Percentiles rank a stretch among this genome's conserved stretches.
Conservation (phyloP, 1,140 invertebrate species). For the Psix sp. region DNA sequence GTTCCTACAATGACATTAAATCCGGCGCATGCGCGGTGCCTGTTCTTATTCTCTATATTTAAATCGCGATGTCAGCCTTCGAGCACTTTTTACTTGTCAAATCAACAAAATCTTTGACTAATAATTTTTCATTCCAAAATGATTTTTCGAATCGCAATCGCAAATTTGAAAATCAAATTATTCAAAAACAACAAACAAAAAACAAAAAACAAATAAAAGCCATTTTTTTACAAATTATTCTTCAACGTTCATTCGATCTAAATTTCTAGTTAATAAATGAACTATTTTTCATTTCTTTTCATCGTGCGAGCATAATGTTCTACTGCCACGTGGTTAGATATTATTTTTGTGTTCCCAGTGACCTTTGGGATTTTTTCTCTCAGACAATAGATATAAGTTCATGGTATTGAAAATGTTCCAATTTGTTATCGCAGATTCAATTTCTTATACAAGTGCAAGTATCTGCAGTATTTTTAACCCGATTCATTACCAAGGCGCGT, state of each 20-base stretch:
- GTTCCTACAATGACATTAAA: constrained; percentile 5
- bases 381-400: constrained; percentile 34
- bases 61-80: not conserved
- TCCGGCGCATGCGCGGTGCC: not conserved
- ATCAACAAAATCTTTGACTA: too few species aligned
- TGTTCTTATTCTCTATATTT: not conserved
- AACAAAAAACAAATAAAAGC: too few species aligned
- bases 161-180: too few species aligned
- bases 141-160: too few species aligned
- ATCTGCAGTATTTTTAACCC: constrained; percentile 16
- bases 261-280: too few species aligned
- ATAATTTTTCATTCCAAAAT: too few species aligned
- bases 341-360: constrained; percentile 2
- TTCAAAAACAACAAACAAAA: too few species aligned
- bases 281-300: too few species aligned
- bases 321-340: not conserved
- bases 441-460: constrained; percentile 24
- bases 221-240: too few species aligned
- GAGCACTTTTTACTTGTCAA: not conserved
- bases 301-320: too few species aligned
- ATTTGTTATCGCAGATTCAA: constrained; percentile 24
- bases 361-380: constrained; percentile 8
- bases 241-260: too few species aligned
- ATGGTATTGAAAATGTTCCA: constrained; percentile 49
- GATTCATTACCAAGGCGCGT: constrained; percentile 1